These are phyloP conservation scores for Gymnodraco acuticeps DNA, from an alignment of 2,797 vertebrate species.

Conservation along the genomic window DNA sequence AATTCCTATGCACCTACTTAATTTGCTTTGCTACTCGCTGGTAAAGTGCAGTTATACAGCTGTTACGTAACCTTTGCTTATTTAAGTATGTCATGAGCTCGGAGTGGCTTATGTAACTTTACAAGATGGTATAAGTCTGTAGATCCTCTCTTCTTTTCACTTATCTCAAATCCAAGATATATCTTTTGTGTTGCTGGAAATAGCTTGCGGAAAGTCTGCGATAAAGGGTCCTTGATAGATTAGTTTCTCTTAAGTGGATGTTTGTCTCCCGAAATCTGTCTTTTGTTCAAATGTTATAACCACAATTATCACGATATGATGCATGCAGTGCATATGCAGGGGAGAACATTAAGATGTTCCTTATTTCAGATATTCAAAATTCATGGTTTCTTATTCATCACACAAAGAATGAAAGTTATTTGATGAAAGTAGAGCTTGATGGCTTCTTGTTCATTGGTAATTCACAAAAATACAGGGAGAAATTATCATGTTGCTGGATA, in stretches of 20 bases:
- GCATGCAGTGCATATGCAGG: conserved; percentile 44
- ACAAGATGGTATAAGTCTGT: conserved; percentile 83
- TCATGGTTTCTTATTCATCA: conserved; percentile 51
- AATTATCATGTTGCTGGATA: conserved; percentile 36
- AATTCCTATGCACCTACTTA: conserved; percentile 85
- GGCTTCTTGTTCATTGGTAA: conserved; percentile 56
- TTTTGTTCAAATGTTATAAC: neutral
- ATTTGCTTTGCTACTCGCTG: conserved; percentile 80
- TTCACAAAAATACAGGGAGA: conserved; percentile 26
- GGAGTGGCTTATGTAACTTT: conserved; percentile 87
- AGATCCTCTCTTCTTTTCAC: conserved; percentile 66
- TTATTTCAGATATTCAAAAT: conserved; percentile 62
- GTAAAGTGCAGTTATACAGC: conserved; percentile 80
- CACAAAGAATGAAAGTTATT: conserved; percentile 45
- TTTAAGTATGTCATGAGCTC: conserved; percentile 85
- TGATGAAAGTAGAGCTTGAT: conserved; percentile 51
- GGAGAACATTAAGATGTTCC: conserved; percentile 38
- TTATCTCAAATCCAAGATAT: conserved; percentile 76
- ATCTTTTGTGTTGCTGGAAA: conserved; percentile 71
- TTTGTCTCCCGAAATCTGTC: conserved; percentile 29
- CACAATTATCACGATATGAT: conserved; percentile 55
- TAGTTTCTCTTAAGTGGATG: conserved; percentile 60
- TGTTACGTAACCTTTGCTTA: conserved; percentile 85
- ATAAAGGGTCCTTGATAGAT: conserved; percentile 70
- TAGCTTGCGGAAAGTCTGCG: conserved; percentile 59